Conservation (phyloP, 2,797 vertebrate species). For the Buphagus erythrorhynchus region DNA sequence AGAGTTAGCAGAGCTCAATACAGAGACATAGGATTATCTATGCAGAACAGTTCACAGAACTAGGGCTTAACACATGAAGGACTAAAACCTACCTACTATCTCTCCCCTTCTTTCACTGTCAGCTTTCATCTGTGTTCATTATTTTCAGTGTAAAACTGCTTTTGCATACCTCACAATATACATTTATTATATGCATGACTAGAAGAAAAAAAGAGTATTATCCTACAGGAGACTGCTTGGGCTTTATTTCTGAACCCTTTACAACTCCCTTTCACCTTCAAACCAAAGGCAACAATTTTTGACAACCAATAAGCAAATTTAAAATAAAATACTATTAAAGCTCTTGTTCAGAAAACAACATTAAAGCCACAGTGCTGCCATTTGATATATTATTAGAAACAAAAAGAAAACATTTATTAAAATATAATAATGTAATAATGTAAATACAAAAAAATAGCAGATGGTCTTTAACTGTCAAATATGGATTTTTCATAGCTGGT, state of each 20-base stretch:
- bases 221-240: not conserved
- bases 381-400: not conserved
- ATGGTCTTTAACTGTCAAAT: slow-evolving; percentile 3
- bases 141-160: slow-evolving; percentile 1
- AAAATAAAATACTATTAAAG: not conserved
- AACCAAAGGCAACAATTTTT: not conserved
- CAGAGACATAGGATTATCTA: not conserved
- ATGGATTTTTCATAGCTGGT: not conserved
- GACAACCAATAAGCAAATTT: not conserved
- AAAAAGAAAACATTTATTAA: not conserved
- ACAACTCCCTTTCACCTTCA: not conserved
- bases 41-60: not conserved
- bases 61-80: not conserved
- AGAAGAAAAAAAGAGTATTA: not conserved
- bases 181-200: not conserved
- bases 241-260: not conserved
- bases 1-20: not conserved
- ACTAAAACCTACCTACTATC: not conserved
- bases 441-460: not conserved
- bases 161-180: not conserved
- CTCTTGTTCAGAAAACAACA: not conserved
- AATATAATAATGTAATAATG: not conserved
- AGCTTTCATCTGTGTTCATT: not conserved
- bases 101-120: not conserved
- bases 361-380: not conserved